Conservation (phyloP, 1,140 invertebrate genomes). For the Philotrypesis tridentata region DNA sequence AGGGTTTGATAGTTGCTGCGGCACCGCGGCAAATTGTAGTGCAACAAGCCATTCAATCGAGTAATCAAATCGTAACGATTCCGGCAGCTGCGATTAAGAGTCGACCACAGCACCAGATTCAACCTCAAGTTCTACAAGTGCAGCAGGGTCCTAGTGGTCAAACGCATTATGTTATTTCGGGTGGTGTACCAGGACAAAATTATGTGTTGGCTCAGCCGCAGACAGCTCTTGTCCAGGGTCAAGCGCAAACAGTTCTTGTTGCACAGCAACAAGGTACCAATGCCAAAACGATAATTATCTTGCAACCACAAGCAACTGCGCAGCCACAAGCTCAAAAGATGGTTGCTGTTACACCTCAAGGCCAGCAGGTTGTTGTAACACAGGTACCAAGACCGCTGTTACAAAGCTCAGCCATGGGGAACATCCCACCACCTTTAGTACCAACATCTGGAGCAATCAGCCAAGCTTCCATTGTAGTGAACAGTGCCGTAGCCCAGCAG, state of each 20-base stretch:
- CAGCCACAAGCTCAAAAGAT: slow-evolving; percentile 73
- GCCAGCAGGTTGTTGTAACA: slow-evolving; percentile 74
- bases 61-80: slow-evolving; percentile 68
- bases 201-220: slow-evolving; percentile 80
- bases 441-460: slow-evolving; percentile 71
- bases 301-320: slow-evolving; percentile 77
- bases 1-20: slow-evolving; percentile 69
- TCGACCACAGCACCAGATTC: slow-evolving; percentile 65
- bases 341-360: slow-evolving; percentile 80
- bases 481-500: slow-evolving; percentile 64
- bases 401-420: slow-evolving; percentile 71
- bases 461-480: slow-evolving; percentile 69
- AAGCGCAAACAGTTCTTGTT: slow-evolving; percentile 78
- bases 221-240: slow-evolving; percentile 77
- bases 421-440: slow-evolving; percentile 70
- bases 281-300: slow-evolving; percentile 82
- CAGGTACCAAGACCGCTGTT: slow-evolving; percentile 73
- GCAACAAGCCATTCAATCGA: slow-evolving; percentile 72
- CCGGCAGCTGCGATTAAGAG: slow-evolving; percentile 67
- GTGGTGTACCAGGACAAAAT: slow-evolving; percentile 73
- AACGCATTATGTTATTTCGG: slow-evolving; percentile 75
- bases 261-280: slow-evolving; percentile 78
- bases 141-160: slow-evolving; percentile 69
- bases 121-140: slow-evolving; percentile 67
- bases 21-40: slow-evolving; percentile 71